Conservation (phyloP, 1,140 invertebrate species). For the Tetraneura akinire region DNA sequence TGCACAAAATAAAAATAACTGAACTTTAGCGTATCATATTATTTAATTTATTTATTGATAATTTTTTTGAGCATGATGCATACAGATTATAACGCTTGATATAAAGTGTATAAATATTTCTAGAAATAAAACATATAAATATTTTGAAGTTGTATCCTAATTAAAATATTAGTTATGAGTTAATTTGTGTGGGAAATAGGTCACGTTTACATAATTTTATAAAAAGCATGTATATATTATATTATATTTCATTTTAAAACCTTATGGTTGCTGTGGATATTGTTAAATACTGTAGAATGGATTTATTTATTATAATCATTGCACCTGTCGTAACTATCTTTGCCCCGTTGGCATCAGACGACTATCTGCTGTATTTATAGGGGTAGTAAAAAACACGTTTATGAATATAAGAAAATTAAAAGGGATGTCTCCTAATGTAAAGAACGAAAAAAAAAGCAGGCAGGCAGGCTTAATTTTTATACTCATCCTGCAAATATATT, state of each 20-base stretch:
- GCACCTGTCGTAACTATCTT: conserved; percentile 23
- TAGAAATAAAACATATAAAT: no score
- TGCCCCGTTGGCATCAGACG: conserved; percentile 3
- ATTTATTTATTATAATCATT: conserved; percentile 38
- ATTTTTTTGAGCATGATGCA: not conserved
- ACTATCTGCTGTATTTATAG: not conserved
- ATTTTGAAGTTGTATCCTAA: conserved; percentile 15
- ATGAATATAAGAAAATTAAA: conserved; percentile 14
- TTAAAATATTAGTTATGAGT: conserved; percentile 6
- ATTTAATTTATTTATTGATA: not conserved
- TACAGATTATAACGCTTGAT: not conserved
- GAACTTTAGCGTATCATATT: not conserved
- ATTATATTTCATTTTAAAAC: conserved; percentile 15
- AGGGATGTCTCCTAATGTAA: not conserved
- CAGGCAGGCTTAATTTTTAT: conserved; percentile 22
- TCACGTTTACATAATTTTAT: conserved; percentile 30
- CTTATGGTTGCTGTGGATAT: not conserved
- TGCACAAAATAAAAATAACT: conserved; percentile 4
- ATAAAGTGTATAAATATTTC: conserved; percentile 8
- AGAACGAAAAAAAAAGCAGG: conserved; percentile 13
- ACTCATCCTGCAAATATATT: no score
- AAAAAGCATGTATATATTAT: not conserved
- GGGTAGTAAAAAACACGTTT: conserved; percentile 28
- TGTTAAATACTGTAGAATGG: conserved; percentile 22
- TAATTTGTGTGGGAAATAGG: conserved; percentile 33